Conservation (phyloP, 2,797 vertebrate species). For the Emys orbicularis region DNA sequence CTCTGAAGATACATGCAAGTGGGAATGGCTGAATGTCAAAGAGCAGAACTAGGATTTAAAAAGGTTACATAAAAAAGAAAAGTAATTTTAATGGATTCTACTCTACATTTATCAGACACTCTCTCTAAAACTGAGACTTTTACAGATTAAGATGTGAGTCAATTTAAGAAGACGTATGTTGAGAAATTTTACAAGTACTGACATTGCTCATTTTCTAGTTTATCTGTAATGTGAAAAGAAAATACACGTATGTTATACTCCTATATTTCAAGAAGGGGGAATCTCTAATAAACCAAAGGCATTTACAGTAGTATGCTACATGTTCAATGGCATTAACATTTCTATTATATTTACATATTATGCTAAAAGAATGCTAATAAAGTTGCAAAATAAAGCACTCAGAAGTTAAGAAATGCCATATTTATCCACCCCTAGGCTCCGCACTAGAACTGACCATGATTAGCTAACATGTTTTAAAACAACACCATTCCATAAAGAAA, state of each 20-base stretch:
- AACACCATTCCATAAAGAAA: background rate
- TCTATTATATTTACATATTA: background rate
- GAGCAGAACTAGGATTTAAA: background rate
- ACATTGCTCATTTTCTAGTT: too few species aligned
- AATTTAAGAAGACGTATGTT: too few species aligned
- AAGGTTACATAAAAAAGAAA: background rate
- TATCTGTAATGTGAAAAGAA: background rate
- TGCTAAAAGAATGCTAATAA: background rate
- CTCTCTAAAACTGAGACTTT: too few species aligned
- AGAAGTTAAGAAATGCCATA: background rate
- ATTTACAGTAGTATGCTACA: background rate
- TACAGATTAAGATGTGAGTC: too few species aligned
- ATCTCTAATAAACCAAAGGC: background rate
- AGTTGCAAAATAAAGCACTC: background rate
- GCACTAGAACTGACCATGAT: background rate
- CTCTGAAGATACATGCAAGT: background rate
- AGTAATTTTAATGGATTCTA: background rate
- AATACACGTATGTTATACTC: background rate
- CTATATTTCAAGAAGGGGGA: background rate
- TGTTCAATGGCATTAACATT: background rate
- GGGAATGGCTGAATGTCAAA: background rate
- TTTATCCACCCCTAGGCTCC: background rate
- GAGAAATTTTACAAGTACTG: too few species aligned
- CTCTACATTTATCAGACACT: background rate
- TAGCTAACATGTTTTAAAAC: background rate